Conservation (phyloP, 2,888 invertebrate species). For the Lagria hirta region DNA sequence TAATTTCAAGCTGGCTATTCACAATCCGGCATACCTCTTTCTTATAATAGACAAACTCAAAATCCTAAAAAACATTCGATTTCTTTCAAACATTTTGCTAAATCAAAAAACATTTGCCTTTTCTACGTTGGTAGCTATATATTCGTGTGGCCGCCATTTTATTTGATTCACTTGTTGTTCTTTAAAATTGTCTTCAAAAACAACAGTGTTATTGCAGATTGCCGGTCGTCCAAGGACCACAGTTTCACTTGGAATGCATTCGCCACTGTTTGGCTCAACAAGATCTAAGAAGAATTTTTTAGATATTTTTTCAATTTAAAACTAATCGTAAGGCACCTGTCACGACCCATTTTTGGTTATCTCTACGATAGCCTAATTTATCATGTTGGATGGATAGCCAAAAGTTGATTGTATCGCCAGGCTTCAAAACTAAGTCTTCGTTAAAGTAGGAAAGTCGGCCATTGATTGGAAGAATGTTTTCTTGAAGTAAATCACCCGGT, state of each 20-base stretch:
- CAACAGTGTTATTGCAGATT: constrained; percentile 45
- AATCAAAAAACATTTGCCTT: constrained; percentile 6
- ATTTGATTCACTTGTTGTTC: constrained; percentile 47
- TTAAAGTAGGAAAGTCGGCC: constrained; percentile 61
- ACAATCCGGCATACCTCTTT: too few relatives aligned
- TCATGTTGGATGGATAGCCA: constrained; percentile 63
- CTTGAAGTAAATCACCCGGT: constrained; percentile 59
- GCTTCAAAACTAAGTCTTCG: constrained; percentile 51
- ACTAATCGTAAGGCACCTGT: constrained; percentile 50
- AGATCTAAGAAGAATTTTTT: constrained; percentile 9
- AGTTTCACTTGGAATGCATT: constrained; percentile 19
- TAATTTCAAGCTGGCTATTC: too few relatives aligned
- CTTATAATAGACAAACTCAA: constrained; percentile 55
- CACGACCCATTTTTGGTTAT: constrained; percentile 53
- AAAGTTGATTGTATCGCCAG: constrained; percentile 62
- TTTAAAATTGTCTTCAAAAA: constrained; percentile 67
- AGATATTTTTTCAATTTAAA: too few relatives aligned
- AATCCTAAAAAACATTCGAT: too few relatives aligned
- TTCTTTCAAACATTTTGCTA: too few relatives aligned
- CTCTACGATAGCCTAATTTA: constrained; percentile 54
- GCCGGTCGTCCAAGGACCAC: constrained; percentile 53
- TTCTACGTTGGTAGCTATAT: constrained; percentile 54
- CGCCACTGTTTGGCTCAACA: constrained; percentile 3
- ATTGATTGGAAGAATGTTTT: constrained; percentile 52
- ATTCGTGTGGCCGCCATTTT: constrained; percentile 62